Base-by-base conservation (phyloP, 1,140 invertebrate species). In the Eurosta solidaginis region DNA sequence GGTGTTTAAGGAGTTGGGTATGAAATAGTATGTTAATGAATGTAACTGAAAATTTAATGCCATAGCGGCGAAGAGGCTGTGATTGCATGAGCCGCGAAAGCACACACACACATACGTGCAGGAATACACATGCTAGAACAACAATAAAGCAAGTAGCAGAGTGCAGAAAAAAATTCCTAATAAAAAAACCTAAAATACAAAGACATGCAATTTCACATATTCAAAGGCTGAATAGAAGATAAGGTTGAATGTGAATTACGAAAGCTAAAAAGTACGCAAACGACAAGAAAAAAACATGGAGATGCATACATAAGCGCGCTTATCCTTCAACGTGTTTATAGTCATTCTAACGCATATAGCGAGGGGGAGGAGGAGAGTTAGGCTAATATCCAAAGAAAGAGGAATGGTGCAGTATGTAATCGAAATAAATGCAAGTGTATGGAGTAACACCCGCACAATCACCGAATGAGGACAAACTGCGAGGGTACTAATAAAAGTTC, bases 181-280 rank as follows among this genome's bases (percentile, higher is more conserved):
- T 1, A 42, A 36, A n/a, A 3, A 42, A 68, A 68, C 6, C 33
- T 40, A 40, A 68, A 68, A 68, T 20, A 68, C 59, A 68, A 68
- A 68, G 59, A 68, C 59, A 68, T 68, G 33, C 59, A 68, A 68
- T 68, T 68, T 68, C 33, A 68, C 59, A 68, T 33, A 68, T 36
- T 68, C 33, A 68, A 68, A 68, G 59, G 59, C 59, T 68, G 59
- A 40, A 40, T 40, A 33, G 33, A 68, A 68, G 33, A 68, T 68
- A 33, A 68, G 59, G 33, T 68, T 40, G 59, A 17, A 68, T 68
- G n/a, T 68, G 17, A n/a, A n/a, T n/a, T n/a, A n/a, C n/a, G n/a
- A 40, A 68, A 22, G 54, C 27, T 33, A 36, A 25, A 36, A 36
- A n/a, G n/a, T 36, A n/a, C 17, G 33, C 29, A 20, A 27, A 20